Base-by-base conservation (phyloP, 2,888 invertebrate species). In the Diarsia mendica region DNA sequence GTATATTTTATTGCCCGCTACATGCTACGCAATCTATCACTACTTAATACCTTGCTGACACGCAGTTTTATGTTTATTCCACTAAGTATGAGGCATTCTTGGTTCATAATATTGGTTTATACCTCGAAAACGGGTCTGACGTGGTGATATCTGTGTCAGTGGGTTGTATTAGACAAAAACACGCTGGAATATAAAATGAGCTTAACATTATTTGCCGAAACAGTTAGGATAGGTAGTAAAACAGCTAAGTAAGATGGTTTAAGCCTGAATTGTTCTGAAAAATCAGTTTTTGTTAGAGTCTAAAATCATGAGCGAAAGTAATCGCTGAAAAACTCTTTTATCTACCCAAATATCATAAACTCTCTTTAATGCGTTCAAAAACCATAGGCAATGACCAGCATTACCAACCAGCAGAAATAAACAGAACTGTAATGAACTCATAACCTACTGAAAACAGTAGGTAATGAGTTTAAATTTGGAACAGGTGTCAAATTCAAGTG, bases 1-100 rank as follows among this genome's bases (percentile, higher is more conserved):
- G 44, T 63, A 44, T 44, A 63, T 44, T 63, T 82, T 77, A 71
- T 67, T 69, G 48, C 49, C 8, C 46, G 46, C 55, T 67, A 70
- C 82, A 82, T 82, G 86, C 79, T 18, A 79, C 39, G 60, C 70
- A 61, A 80, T 80, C 63, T 39, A 74, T 79, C 80, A 77, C 49
- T 39, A 55, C 46, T 76, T 86, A 73, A 86, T 86, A 73, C 20
- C 49, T 1, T 0, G 70, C 78, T 76, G 73, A 77, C 86, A 86
- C 78, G 85, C 78, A 85, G 49, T 73, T 63, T 65, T 63, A 49
- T 23, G 18, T 13, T 65, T 60, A 33, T 73, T 48, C 28, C 15
- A 10, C 8, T 18, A 44, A 65, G 64, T 60, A 68, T 53, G 13
- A 33, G 13, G n/a, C 15, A 18, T 53, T 79, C 20, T 82, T 78